These are phyloP conservation scores for Pogoniulus pusillus DNA, from an alignment of 2,797 vertebrate genomes.

Conservation along the genomic window DNA sequence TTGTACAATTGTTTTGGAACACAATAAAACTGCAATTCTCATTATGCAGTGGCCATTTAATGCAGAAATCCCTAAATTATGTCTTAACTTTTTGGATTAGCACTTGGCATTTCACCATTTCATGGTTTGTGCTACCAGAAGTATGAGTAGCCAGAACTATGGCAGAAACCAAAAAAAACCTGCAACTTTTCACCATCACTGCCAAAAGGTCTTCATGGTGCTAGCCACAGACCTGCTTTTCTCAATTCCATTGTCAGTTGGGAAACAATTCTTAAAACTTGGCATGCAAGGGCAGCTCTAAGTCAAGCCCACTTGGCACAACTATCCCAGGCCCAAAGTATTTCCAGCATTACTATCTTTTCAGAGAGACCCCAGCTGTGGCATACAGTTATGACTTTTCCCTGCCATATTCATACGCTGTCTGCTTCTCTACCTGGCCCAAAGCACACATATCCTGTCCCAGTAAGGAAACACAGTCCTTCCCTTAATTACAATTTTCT, in stretches of 20 bases:
- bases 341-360: slow-evolving; percentile 34
- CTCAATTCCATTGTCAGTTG: background rate
- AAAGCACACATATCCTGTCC: background rate
- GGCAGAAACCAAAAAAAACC: slow-evolving; percentile 12
- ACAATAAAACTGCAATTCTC: slow-evolving; percentile 34
- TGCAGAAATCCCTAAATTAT: slow-evolving; percentile 34
- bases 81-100: slow-evolving; percentile 28
- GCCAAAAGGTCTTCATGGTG: slow-evolving; percentile 4
- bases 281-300: slow-evolving; percentile 11
- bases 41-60: slow-evolving; percentile 19
- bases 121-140: background rate
- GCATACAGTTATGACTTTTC: background rate
- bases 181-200: background rate
- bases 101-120: slow-evolving; percentile 9
- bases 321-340: slow-evolving; percentile 25
- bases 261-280: slow-evolving; percentile 34
- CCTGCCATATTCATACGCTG: background rate
- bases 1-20: slow-evolving; percentile 24
- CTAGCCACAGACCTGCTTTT: slow-evolving; percentile 9
- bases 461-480: background rate
- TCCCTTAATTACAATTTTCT: background rate
- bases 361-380: slow-evolving; percentile 39
- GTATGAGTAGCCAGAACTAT: background rate
- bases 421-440: background rate
- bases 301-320: slow-evolving; percentile 50